Percentiles rank a stretch among this genome's conserved stretches.
phyloP scores from a whole-genome alignment of 2,888 invertebrate genomes.

The Tolmerus cingulatus region DNA sequence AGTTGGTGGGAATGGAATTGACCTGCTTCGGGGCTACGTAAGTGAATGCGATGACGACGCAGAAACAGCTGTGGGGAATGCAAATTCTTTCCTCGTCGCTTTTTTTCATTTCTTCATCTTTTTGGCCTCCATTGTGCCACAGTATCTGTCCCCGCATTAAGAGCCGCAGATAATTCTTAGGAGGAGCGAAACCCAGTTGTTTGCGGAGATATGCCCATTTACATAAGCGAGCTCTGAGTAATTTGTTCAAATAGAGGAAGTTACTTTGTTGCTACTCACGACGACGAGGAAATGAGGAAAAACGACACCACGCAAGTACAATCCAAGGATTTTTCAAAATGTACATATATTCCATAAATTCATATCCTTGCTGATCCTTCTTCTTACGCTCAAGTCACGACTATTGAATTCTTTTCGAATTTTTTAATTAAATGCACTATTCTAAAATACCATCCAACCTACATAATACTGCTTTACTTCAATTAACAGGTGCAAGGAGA shows the following conservation, averaged over 20 bases:
- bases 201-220: not conserved
- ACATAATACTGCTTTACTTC: too few species aligned
- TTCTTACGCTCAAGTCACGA: too few species aligned
- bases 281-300: not conserved
- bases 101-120: not conserved
- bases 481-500: too few species aligned
- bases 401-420: not conserved
- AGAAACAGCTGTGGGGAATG: not conserved
- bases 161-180: not conserved
- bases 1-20: not conserved
- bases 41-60: not conserved
- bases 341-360: not conserved
- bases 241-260: not conserved
- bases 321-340: not conserved
- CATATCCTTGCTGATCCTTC: too few species aligned
- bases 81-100: not conserved
- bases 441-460: too few species aligned
- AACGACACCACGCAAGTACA: not conserved
- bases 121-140: not conserved
- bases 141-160: not conserved
- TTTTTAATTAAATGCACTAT: too few species aligned
- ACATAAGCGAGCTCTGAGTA: not conserved
- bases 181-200: not conserved
- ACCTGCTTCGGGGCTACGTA: not conserved
- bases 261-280: not conserved